Percentiles rank a stretch among this genome's conserved stretches.
Conservation (phyloP, 1,140 invertebrate genomes). For the Chironomus tepperi region DNA sequence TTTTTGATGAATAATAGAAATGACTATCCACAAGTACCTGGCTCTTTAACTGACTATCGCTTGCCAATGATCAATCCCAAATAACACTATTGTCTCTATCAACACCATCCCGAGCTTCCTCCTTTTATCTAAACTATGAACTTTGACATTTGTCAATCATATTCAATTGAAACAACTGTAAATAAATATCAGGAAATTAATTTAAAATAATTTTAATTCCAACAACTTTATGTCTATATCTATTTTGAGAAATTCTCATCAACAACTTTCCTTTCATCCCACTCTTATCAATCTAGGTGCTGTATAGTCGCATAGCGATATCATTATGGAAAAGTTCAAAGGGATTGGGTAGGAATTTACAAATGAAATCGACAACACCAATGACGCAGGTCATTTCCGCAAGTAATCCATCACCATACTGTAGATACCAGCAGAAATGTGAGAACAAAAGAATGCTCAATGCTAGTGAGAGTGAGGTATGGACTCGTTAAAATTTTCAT, state of each 20-base stretch:
- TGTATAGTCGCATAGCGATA: constrained; percentile 65
- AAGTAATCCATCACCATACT: constrained; percentile 26
- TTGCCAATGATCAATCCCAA: too few relatives aligned
- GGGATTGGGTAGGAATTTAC: constrained; percentile 44
- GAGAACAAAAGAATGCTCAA: constrained; percentile 37
- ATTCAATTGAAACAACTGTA: too few relatives aligned
- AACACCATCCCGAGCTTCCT: too few relatives aligned
- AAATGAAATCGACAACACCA: constrained; percentile 30
- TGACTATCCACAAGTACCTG: too few relatives aligned
- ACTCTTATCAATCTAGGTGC: constrained; percentile 40
- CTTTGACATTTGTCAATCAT: too few relatives aligned
- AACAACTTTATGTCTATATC: background rate
- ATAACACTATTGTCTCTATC: too few relatives aligned
- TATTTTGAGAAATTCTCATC: background rate
- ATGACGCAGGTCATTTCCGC: constrained; percentile 21
- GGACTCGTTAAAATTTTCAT: constrained; percentile 1
- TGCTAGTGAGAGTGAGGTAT: constrained; percentile 39
- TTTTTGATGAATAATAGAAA: too few relatives aligned
- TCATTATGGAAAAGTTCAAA: constrained; percentile 60
- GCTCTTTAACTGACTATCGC: too few relatives aligned
- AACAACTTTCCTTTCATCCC: constrained; percentile 21
- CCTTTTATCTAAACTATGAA: too few relatives aligned
- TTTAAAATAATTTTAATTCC: too few relatives aligned
- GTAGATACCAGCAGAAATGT: constrained; percentile 34
- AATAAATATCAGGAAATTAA: too few relatives aligned